Evolutionary conservation across 2,797 vertebrate species (phyloP).

Genomic region (Podarcis siculus): DNA sequence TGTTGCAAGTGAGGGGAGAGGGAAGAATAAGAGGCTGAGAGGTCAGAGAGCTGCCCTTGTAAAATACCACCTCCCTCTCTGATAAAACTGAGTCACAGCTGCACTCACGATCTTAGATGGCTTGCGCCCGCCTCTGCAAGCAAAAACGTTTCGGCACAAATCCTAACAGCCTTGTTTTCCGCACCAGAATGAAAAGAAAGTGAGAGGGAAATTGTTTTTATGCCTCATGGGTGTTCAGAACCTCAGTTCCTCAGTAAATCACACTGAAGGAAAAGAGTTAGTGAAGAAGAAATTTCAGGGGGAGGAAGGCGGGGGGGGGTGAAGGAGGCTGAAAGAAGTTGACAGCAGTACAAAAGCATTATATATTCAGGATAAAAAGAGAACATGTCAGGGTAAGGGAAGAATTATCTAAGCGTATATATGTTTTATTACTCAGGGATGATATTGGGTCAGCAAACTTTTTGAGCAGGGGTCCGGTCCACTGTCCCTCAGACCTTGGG

Average conservation of each 20-base stretch:
- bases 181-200: background rate
- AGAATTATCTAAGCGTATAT: no score
- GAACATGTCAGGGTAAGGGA: background rate
- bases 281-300: background rate
- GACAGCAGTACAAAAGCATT: background rate
- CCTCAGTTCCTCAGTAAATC: conserved; percentile 5
- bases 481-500: no score
- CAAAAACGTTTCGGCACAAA: background rate
- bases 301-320: background rate
- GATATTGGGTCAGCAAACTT: background rate
- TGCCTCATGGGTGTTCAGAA: conserved; percentile 1
- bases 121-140: background rate
- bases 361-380: background rate
- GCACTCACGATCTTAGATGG: background rate
- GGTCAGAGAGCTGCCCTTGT: background rate
- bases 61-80: background rate
- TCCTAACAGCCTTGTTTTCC: background rate
- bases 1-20: background rate
- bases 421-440: background rate
- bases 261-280: background rate
- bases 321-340: background rate
- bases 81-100: background rate
- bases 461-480: no score
- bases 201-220: conserved; percentile 22
- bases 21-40: background rate